Percentiles rank a stretch among this genome's conserved stretches.
Conservation (phyloP, 2,113 vertebrate genomes). For the Zosterops hypoxanthus region DNA sequence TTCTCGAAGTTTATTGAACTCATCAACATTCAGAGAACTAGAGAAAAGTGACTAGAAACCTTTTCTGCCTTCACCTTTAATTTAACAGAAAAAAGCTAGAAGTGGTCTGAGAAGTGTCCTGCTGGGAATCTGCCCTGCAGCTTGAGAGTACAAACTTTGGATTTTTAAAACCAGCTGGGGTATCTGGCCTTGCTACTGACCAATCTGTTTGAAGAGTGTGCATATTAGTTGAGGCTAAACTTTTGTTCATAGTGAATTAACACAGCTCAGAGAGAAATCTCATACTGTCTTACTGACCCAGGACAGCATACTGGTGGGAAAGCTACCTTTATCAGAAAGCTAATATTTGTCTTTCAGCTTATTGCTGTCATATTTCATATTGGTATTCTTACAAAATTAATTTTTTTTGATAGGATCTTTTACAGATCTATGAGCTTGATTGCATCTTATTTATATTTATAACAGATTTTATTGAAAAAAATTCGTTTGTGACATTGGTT, state of each 20-base stretch:
- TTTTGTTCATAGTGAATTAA: neutral
- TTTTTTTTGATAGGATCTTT: neutral
- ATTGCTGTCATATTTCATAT: neutral
- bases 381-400: neutral
- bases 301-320: neutral
- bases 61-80: neutral
- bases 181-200: neutral
- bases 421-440: neutral
- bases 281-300: neutral
- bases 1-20: neutral
- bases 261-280: neutral
- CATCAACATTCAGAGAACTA: neutral
- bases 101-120: neutral
- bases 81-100: neutral
- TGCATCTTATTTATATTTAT: neutral
- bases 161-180: neutral
- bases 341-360: neutral
- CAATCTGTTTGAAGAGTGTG: neutral
- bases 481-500: neutral
- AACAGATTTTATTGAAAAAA: neutral
- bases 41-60: neutral
- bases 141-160: neutral
- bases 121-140: neutral
- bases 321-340: neutral
- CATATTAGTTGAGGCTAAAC: neutral